Conservation (phyloP, 2,797 vertebrate genomes). For the Aplochiton taeniatus region DNA sequence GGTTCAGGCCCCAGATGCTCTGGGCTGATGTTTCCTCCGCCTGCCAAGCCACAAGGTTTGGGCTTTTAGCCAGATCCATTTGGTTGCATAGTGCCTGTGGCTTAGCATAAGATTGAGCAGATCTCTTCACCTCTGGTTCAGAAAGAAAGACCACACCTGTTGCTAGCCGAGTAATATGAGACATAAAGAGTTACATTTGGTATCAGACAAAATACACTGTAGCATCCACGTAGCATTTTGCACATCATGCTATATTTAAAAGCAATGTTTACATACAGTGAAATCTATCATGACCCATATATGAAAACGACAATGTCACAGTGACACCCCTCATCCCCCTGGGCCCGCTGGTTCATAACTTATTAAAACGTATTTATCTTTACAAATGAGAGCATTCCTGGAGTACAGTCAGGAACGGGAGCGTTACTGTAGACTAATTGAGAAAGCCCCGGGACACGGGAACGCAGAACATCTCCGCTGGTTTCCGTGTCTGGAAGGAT, state of each 20-base stretch:
- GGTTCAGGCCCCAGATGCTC: neutral
- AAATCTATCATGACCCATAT: no score
- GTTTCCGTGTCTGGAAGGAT: slow-evolving; percentile 26
- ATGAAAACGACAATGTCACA: no score
- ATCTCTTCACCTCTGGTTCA: no score
- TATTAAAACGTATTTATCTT: slow-evolving; percentile 31
- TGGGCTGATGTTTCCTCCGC: slow-evolving; percentile 28
- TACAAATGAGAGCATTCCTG: slow-evolving; percentile 37
- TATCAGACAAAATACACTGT: no score
- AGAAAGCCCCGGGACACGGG: slow-evolving; percentile 36
- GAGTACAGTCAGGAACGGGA: slow-evolving; percentile 19
- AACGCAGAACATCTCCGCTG: slow-evolving; percentile 25
- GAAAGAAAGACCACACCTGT: no score
- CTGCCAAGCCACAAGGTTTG: slow-evolving; percentile 14
- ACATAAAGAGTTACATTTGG: no score
- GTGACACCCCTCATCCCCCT: slow-evolving; percentile 5
- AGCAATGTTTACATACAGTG: no score
- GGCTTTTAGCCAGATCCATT: slow-evolving; percentile 22
- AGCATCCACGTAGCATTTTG: no score
- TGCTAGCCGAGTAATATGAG: no score
- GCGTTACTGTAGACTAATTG: slow-evolving; percentile 35
- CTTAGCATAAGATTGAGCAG: no score
- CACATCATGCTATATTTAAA: no score
- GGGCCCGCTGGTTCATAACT: slow-evolving; percentile 21
- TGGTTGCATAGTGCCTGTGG: neutral